Conservation (phyloP, 2,797 vertebrate species). For the Psittacula derbiana region DNA sequence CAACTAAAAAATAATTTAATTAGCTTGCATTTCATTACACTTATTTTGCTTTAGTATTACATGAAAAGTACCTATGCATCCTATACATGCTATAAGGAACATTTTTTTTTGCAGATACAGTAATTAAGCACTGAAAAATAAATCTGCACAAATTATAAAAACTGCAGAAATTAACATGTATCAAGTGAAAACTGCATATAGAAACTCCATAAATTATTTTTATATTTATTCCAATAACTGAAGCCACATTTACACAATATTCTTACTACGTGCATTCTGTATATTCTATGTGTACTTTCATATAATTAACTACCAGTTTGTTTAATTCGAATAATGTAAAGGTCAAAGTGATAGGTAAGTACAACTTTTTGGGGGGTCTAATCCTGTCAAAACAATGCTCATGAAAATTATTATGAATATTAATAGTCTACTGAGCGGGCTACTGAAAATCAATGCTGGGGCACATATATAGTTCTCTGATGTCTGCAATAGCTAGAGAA, state of each 20-base stretch:
- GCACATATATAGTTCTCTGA: background rate
- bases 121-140: background rate
- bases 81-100: background rate
- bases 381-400: background rate
- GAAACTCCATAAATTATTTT: background rate
- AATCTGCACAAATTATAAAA: background rate
- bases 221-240: background rate
- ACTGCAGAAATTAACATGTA: background rate
- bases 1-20: background rate
- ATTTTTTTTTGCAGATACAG: background rate
- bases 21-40: background rate
- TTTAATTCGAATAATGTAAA: background rate
- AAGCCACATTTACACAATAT: background rate
- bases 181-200: background rate
- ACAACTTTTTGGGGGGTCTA: background rate
- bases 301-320: background rate
- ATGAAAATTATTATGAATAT: background rate
- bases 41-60: background rate
- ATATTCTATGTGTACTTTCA: background rate
- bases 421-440: background rate
- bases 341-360: background rate
- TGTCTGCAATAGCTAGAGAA: background rate
- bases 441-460: background rate
- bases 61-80: background rate
- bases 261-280: background rate